These are phyloP conservation scores for Jordanella pulchra DNA, from an alignment of 2,797 vertebrate genomes.

Conservation along the genomic window DNA sequence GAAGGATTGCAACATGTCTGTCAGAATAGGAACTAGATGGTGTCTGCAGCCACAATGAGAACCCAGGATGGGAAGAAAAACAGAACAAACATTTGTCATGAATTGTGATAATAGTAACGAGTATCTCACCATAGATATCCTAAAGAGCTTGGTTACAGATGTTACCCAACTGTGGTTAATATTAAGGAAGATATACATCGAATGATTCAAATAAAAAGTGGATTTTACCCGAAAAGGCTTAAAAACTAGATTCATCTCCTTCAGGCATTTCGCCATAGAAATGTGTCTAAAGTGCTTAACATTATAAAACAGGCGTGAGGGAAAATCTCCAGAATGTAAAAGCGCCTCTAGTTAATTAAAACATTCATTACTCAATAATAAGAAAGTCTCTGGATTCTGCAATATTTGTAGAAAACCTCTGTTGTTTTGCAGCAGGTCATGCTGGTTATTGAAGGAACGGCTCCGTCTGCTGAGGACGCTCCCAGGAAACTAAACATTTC, in stretches of 20 bases:
- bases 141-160: not conserved
- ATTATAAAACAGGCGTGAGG: not conserved
- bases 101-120: not conserved
- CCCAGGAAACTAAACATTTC: not conserved
- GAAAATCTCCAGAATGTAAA: not conserved
- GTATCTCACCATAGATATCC: not conserved
- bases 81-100: not conserved
- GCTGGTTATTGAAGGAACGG: not conserved
- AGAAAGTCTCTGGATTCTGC: not conserved
- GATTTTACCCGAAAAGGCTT: not conserved
- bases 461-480: not conserved
- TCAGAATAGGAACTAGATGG: not conserved
- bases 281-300: not conserved
- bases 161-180: not conserved
- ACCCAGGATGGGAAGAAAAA: not conserved
- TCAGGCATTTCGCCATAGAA: not conserved
- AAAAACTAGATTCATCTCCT: not conserved
- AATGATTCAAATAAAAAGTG: not conserved
- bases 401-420: not conserved
- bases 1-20: not conserved
- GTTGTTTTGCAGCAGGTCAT: not conserved
- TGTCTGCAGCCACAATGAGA: not conserved
- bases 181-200: not conserved
- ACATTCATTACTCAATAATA: not conserved
- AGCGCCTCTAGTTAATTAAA: not conserved